Evolutionary conservation across 2,888 invertebrate genomes (phyloP).

Genomic region (Melanophora roralis): DNA sequence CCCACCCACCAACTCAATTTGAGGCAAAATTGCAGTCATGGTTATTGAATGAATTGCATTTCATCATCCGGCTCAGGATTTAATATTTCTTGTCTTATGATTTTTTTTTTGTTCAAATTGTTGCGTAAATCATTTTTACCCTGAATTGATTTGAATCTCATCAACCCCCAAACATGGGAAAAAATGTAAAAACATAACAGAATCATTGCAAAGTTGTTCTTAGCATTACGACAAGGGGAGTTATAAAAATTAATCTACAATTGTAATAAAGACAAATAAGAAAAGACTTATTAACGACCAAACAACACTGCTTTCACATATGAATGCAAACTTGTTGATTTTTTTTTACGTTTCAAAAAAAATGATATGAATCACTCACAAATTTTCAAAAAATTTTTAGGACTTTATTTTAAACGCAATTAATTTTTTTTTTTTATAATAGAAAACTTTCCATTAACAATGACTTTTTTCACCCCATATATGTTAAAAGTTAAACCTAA

Average conservation of each 20-base stretch:
- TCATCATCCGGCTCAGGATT: slow-evolving; percentile 43
- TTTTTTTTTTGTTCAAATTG: not conserved
- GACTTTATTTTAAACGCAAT: no score
- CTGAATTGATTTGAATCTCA: slow-evolving; percentile 42
- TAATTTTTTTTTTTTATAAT: not conserved
- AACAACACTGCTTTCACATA: not conserved
- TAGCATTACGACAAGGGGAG: slow-evolving; percentile 44
- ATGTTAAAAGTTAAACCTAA: slow-evolving; percentile 28
- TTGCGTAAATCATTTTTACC: slow-evolving; percentile 13
- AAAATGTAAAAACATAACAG: not conserved
- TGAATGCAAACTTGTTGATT: slow-evolving; percentile 43
- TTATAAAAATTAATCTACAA: slow-evolving; percentile 51
- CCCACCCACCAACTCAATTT: not conserved
- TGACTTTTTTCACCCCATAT: not conserved
- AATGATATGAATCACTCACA: not conserved
- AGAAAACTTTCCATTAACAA: not conserved
- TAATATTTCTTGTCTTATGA: not conserved
- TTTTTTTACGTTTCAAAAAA: slow-evolving; percentile 13
- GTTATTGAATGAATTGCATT: slow-evolving; percentile 47
- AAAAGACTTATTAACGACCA: not conserved
- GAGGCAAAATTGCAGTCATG: slow-evolving; percentile 44
- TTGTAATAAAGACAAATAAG: slow-evolving; percentile 39
- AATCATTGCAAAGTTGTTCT: slow-evolving; percentile 11
- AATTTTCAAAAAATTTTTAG: not conserved
- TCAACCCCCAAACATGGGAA: slow-evolving; percentile 9